Evolutionary conservation across 37 sponge, comb jelly and placozoan species (phyloP), one percentile per base, ranked within the genome.

Genomic region (Aphrocallistes beatrix): DNA sequence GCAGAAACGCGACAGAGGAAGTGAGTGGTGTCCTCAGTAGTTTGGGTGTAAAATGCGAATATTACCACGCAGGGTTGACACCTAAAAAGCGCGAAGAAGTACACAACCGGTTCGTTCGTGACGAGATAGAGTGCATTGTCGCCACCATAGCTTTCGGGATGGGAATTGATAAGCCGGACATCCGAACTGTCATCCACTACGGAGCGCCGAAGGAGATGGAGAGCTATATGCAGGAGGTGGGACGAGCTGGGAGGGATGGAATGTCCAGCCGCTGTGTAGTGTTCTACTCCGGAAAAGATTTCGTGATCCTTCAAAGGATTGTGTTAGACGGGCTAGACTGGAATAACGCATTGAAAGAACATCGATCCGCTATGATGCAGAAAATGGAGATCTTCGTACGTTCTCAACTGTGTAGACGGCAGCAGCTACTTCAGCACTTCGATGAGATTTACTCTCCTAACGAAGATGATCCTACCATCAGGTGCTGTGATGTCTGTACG

Each of bases 191-290:
- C 3, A 13, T 60, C 3, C 75, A 60, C 34, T 60, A 60, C 75
- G 75, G 75, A 60, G 75, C 75, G 32, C 75, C 75, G 8, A 60
- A 28, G n/a, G 75, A 60, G 3, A 60, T 60, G 75, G 75, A 60
- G 34, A 60, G 75, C n/a, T 60, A 60, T 28, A 60, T 60, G 75
- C 75, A 60, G 75, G 75, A 60, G 21, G 75, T 28, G 34, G 75
- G 75, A 3, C 8, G 75, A 3, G 75, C 75, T 3, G 75, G 75
- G 8, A 3, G 75, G 21, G 75, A 60, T 13, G 75, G 21, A 3
- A 8, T 60, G 3, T 28, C 75, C n/a, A 30, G 75, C 34, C 10
- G 75, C 10, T 60, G 75, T 13, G 75, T 60, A 19, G 75, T 60
- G 34, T 60, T 60, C 34, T 60, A 60, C 75, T 60, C 75, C 6